Percentiles rank a stretch among this genome's conserved stretches.
Conservation (phyloP, 2,888 invertebrate species). For the Atherix ibis region DNA sequence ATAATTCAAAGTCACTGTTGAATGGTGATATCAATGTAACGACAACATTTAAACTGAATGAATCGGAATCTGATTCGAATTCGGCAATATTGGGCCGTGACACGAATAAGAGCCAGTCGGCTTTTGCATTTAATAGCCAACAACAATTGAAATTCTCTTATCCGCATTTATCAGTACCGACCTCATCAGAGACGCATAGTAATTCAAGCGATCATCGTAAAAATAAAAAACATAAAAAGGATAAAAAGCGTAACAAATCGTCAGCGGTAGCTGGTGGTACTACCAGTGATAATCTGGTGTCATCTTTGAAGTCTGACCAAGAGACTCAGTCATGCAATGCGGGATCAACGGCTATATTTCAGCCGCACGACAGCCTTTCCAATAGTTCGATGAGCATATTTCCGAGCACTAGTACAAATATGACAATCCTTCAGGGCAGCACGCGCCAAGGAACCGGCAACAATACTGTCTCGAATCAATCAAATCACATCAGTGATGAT, state of each 20-base stretch:
- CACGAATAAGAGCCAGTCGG: too few relatives aligned
- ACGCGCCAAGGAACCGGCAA: constrained; percentile 1
- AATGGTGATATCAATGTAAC: too few relatives aligned
- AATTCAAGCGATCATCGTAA: constrained; percentile 9
- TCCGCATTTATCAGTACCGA: background rate
- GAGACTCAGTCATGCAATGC: background rate
- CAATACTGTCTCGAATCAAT: constrained; percentile 8
- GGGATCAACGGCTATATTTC: constrained; percentile 3
- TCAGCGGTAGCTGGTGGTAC: constrained; percentile 1
- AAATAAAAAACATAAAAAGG: constrained; percentile 12
- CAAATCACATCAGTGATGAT: constrained; percentile 13
- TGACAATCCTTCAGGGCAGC: constrained; percentile 3
- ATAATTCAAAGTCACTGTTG: too few relatives aligned
- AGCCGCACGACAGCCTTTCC: constrained; percentile 14
- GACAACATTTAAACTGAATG: too few relatives aligned
- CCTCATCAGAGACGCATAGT: background rate
- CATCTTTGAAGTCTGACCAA: background rate
- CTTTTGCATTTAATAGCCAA: too few relatives aligned
- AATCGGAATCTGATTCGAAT: too few relatives aligned
- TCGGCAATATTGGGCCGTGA: too few relatives aligned
- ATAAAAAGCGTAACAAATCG: constrained; percentile 9
- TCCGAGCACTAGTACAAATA: constrained; percentile 9
- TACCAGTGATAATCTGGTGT: background rate
- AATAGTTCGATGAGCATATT: constrained; percentile 24
- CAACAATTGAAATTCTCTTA: too few relatives aligned